Conservation (phyloP, 2,113 vertebrate genomes). For the Strix uralensis region DNA sequence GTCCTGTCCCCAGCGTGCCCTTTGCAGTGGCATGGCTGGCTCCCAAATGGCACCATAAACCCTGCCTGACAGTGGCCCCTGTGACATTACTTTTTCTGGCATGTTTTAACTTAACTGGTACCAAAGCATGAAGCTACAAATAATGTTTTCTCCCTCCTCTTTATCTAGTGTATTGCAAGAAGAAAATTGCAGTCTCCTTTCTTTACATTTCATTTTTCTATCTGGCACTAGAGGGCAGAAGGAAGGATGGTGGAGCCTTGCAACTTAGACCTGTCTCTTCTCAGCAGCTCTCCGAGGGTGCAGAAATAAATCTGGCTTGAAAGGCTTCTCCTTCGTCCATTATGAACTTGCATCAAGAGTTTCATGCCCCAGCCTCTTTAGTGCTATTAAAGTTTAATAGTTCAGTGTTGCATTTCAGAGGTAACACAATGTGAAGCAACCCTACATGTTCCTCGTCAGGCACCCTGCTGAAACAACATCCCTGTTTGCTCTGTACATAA, state of each 20-base stretch:
- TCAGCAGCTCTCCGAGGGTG: background rate
- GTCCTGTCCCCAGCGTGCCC: background rate
- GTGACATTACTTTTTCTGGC: background rate
- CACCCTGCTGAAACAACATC: fast-evolving
- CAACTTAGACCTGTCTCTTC: background rate
- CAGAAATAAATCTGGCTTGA: background rate
- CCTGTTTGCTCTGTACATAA: fast-evolving
- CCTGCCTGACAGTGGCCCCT: background rate
- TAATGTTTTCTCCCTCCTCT: background rate
- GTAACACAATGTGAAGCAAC: background rate
- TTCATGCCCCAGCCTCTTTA: background rate
- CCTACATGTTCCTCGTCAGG: background rate
- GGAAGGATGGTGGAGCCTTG: background rate
- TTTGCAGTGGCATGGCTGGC: fast-evolving
- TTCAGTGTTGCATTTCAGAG: background rate
- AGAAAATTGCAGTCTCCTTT: background rate
- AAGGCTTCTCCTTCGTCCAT: background rate
- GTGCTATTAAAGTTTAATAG: constrained; percentile 36
- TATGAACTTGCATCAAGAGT: background rate
- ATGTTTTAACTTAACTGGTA: fast-evolving
- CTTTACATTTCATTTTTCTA: background rate
- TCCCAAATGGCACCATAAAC: background rate
- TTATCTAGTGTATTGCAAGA: background rate
- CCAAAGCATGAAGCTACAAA: background rate
- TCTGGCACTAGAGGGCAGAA: constrained; percentile 52